Conservation (phyloP, 2,797 vertebrate species). For the Tokudaia muenninki region DNA sequence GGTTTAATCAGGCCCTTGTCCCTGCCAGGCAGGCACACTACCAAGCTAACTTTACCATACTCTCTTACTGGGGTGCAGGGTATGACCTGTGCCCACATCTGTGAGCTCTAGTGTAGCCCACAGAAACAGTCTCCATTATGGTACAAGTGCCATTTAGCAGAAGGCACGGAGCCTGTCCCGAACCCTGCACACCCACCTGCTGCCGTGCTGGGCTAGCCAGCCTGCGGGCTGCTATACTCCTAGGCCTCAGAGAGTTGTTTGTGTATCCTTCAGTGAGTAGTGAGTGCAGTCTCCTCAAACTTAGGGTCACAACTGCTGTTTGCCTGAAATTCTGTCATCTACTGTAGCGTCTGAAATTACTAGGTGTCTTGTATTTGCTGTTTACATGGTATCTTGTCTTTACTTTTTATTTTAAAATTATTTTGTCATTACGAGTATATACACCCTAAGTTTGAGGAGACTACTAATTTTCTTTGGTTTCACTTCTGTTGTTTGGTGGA, state of each 20-base stretch:
- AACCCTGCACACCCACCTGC: neutral
- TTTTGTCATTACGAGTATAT: conserved; percentile 31
- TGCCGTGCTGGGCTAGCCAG: neutral
- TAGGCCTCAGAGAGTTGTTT: neutral
- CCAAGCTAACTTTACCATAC: neutral
- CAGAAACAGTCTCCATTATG: neutral
- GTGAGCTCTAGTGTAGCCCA: neutral
- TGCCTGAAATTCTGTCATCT: conserved; percentile 17
- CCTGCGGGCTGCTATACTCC: neutral
- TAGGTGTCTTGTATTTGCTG: conserved; percentile 29
- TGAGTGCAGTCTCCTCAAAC: neutral
- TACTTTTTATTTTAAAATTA: neutral
- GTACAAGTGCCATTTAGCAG: neutral
- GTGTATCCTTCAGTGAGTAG: neutral
- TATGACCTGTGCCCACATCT: neutral
- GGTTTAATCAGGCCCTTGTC: neutral
- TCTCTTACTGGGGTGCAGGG: neutral
- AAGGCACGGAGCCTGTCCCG: neutral
- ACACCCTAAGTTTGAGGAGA: too few species aligned
- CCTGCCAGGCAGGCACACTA: neutral
- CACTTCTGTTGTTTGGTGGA: neutral
- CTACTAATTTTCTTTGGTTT: neutral
- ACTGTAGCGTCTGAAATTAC: neutral
- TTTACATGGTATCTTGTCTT: too few species aligned
- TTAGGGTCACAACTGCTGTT: neutral